phyloP scores from a whole-genome alignment of 2,888 invertebrate genomes.

The Agonopterix arenella region DNA sequence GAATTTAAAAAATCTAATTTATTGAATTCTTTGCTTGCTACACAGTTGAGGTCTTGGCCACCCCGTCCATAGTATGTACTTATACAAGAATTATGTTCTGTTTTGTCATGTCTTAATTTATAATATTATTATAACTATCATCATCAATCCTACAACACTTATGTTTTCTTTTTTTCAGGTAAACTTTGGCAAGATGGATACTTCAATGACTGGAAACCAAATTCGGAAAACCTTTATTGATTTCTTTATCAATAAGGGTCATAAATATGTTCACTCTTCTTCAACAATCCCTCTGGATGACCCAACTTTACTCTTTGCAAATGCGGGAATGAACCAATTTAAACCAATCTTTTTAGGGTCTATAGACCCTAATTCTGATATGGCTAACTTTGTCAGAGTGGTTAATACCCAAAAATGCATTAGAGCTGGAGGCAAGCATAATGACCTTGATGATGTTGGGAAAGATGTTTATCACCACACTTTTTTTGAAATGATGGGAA shows the following conservation, averaged over 20 bases:
- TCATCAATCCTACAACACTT: not conserved
- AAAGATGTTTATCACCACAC: slow-evolving; percentile 99
- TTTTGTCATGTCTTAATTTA: too few relatives aligned
- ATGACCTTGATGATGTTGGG: slow-evolving; percentile 99
- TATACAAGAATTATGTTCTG: too few relatives aligned
- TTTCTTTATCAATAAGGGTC: slow-evolving; percentile 91
- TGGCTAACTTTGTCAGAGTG: slow-evolving; percentile 91
- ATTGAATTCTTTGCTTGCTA: too few relatives aligned
- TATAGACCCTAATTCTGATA: slow-evolving; percentile 96
- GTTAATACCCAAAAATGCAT: slow-evolving; percentile 99
- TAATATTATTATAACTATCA: not conserved
- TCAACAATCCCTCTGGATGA: slow-evolving; percentile 98
- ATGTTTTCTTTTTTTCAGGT: not conserved
- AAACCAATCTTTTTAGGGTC: slow-evolving; percentile 98
- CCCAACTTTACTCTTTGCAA: slow-evolving; percentile 97
- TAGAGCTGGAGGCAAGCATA: slow-evolving; percentile 99
- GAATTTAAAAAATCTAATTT: too few relatives aligned
- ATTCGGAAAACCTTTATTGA: slow-evolving; percentile 91
- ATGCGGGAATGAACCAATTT: slow-evolving; percentile 99
- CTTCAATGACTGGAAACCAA: slow-evolving; percentile 82
- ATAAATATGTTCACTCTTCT: slow-evolving; percentile 97
- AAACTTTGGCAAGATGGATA: slow-evolving; percentile 60
- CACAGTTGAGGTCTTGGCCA: too few relatives aligned
- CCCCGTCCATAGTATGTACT: too few relatives aligned
- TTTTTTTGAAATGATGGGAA: slow-evolving; percentile 99